These are phyloP conservation scores for Fabriciana adippe DNA, from an alignment of 2,888 invertebrate species.

Conservation along the genomic window DNA sequence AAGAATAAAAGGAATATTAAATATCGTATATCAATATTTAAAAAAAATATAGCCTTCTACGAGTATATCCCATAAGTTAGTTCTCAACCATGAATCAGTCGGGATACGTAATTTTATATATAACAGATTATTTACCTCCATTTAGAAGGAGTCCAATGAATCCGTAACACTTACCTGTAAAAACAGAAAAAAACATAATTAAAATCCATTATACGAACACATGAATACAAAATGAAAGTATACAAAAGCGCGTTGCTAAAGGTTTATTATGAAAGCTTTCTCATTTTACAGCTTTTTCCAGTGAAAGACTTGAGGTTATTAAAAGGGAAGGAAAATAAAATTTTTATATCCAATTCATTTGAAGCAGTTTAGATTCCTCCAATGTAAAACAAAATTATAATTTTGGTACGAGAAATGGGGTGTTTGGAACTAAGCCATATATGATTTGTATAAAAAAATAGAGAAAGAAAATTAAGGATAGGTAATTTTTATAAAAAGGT, in stretches of 20 bases:
- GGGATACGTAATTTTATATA: background rate
- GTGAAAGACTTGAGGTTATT: constrained; percentile 37
- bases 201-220: constrained; percentile 38
- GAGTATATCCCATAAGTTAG: no score
- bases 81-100: background rate
- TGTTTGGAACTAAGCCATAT: background rate
- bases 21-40: no score
- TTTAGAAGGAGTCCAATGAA: constrained; percentile 31
- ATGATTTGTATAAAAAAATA: no score
- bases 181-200: constrained; percentile 38
- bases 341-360: constrained; percentile 47
- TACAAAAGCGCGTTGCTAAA: constrained; percentile 40
- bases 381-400: constrained; percentile 35
- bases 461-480: no score
- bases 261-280: constrained; percentile 44
- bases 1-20: no score
- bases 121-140: constrained; percentile 32
- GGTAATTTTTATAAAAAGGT: no score
- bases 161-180: constrained; percentile 44
- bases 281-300: constrained; percentile 45
- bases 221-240: constrained; percentile 30
- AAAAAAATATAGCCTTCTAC: no score
- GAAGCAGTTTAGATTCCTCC: constrained; percentile 39
- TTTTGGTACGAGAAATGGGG: constrained; percentile 27
- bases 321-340: constrained; percentile 40